Evolutionary conservation across 2,797 vertebrate genomes (phyloP).

Genomic region (Hephaestus fuliginosus): DNA sequence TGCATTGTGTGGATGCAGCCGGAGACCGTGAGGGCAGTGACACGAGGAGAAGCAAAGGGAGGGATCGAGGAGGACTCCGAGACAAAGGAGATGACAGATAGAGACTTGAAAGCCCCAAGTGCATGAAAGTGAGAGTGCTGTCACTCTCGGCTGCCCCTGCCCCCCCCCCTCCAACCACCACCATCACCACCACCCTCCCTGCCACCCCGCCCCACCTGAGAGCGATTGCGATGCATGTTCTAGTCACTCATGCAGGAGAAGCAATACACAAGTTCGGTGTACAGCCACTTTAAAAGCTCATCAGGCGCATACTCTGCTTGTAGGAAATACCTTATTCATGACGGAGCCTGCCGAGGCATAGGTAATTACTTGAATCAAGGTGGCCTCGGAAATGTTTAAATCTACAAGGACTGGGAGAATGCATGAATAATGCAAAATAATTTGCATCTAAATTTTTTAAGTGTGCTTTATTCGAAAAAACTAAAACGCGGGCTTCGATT

Average conservation of each 20-base stretch:
- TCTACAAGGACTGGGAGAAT: constrained; percentile 96
- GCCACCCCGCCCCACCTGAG: constrained; percentile 90
- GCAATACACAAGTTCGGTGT: constrained; percentile 96
- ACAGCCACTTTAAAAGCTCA: constrained; percentile 99
- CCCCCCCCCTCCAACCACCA: constrained; percentile 77
- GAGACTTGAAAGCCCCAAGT: constrained; percentile 48
- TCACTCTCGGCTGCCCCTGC: constrained; percentile 89
- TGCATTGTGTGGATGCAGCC: constrained; percentile 1
- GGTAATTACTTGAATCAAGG: constrained; percentile 99
- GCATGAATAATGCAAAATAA: constrained; percentile 99
- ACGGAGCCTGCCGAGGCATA: constrained; percentile 92
- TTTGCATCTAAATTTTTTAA: constrained; percentile 99
- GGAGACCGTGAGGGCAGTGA: constrained; percentile 38
- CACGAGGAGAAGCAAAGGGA: constrained; percentile 24
- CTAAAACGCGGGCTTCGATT: constrained; percentile 95
- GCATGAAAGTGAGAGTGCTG: constrained; percentile 80
- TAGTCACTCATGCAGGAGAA: constrained; percentile 94
- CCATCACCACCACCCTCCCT: constrained; percentile 45
- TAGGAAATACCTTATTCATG: constrained; percentile 99
- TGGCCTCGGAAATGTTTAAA: constrained; percentile 99
- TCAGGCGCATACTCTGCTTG: constrained; percentile 95
- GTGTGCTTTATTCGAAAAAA: constrained; percentile 99
- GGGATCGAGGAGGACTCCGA: constrained; percentile 17
- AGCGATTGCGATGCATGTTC: constrained; percentile 92
- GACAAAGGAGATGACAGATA: constrained; percentile 60